phyloP scores from a whole-genome alignment of 2,888 invertebrate species.

The Machimus atricapillus region DNA sequence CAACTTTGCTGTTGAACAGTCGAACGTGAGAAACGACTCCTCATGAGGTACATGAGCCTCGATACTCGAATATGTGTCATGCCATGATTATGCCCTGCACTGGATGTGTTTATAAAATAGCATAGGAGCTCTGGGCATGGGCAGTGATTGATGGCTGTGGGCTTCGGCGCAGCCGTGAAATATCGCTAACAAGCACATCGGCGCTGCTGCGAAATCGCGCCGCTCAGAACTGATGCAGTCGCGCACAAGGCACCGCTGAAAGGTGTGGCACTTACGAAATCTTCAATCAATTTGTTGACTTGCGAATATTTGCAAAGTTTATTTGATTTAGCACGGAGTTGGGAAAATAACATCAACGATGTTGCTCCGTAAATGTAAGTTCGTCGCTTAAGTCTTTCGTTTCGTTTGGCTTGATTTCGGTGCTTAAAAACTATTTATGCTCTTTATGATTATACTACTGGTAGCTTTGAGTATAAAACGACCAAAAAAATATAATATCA shows the following conservation, averaged over 20 bases:
- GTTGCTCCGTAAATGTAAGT: background rate
- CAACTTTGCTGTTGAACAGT: background rate
- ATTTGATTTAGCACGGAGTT: background rate
- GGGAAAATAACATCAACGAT: background rate
- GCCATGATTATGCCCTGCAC: slow-evolving; percentile 1
- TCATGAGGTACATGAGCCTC: background rate
- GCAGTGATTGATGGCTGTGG: slow-evolving; percentile 8
- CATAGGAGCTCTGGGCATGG: background rate
- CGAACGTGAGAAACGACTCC: slow-evolving; percentile 16
- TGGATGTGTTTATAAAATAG: slow-evolving; percentile 11
- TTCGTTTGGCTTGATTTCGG: background rate
- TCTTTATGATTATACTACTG: background rate
- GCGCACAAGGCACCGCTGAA: background rate
- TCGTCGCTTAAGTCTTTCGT: background rate
- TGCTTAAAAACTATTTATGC: background rate
- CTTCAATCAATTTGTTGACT: slow-evolving; percentile 15
- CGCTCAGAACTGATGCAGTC: background rate
- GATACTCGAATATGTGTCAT: slow-evolving; percentile 4
- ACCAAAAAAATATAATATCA: too few relatives aligned
- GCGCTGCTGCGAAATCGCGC: background rate
- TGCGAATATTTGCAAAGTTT: background rate
- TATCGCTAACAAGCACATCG: slow-evolving; percentile 15
- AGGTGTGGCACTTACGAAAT: slow-evolving; percentile 24
- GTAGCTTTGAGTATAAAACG: background rate
- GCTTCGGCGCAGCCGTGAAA: background rate